Conservation (phyloP, 2,888 invertebrate genomes). For the Congeria kusceri region DNA sequence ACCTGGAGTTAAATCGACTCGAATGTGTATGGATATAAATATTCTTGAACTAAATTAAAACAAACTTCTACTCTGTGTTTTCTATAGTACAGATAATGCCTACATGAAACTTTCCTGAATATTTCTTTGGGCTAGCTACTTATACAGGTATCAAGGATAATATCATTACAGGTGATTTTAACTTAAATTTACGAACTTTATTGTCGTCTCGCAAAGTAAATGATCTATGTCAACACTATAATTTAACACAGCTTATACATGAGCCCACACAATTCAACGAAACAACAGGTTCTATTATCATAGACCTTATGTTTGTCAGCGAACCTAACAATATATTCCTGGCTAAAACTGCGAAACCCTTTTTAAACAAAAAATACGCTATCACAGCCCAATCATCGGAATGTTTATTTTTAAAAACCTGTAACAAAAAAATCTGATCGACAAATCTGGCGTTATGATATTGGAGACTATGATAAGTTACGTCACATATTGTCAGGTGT, state of each 20-base stretch:
- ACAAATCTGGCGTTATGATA: conserved; percentile 16
- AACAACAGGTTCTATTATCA: no score
- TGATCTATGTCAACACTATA: no score
- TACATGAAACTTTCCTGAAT: background rate
- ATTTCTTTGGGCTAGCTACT: background rate
- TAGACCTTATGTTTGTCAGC: no score
- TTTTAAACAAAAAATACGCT: conserved; percentile 3
- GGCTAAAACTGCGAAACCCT: background rate
- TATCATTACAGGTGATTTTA: no score
- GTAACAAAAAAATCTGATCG: background rate
- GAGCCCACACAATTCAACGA: no score
- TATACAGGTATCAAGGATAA: background rate
- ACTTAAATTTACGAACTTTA: no score
- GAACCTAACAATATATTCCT: no score
- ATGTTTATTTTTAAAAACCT: background rate
- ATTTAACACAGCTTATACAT: no score
- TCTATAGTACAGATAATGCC: background rate
- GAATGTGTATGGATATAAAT: conserved; percentile 13
- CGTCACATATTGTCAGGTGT: background rate
- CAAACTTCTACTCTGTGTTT: background rate
- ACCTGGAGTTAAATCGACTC: background rate
- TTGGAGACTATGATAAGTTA: conserved; percentile 8
- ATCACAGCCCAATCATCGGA: conserved; percentile 8
- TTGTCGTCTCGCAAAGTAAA: no score
- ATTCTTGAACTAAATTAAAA: background rate